Conservation (phyloP, 2,888 invertebrate genomes). For the Rhaphigaster nebulosa region DNA sequence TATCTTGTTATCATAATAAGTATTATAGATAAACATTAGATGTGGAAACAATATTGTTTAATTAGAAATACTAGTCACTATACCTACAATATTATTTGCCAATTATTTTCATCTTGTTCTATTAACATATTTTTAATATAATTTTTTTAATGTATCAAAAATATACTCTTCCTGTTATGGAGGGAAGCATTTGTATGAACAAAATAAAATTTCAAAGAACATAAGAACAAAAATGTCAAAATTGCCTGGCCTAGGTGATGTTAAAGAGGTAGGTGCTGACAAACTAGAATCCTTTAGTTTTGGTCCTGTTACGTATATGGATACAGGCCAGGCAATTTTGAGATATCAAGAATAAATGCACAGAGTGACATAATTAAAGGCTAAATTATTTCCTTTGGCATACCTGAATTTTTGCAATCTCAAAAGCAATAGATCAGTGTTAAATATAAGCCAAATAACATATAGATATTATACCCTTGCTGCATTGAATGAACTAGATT, state of each 20-base stretch:
- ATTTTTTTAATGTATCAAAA: conserved; percentile 39
- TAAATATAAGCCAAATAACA: not conserved
- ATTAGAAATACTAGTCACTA: conserved; percentile 27
- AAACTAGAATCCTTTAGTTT: conserved; percentile 54
- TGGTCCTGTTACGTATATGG: conserved; percentile 60
- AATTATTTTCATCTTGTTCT: conserved; percentile 9
- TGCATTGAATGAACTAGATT: not conserved
- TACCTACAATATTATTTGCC: not conserved
- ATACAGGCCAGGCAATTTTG: conserved; percentile 53
- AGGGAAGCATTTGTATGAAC: conserved; percentile 49
- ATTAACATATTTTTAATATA: conserved; percentile 23
- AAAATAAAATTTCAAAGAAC: conserved; percentile 18
- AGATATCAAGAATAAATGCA: conserved; percentile 53
- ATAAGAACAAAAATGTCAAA: conserved; percentile 43
- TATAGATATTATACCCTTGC: not conserved
- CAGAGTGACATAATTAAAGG: conserved; percentile 45
- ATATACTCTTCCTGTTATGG: conserved; percentile 44
- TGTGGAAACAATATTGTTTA: not conserved
- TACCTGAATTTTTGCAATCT: conserved; percentile 42
- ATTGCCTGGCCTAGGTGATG: conserved; percentile 50
- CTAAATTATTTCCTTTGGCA: conserved; percentile 56
- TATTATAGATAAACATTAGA: not conserved
- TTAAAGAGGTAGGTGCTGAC: conserved; percentile 51
- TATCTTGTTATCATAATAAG: not conserved
- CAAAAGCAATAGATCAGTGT: conserved; percentile 36